Base-by-base conservation (phyloP, 2,888 invertebrate species). In the Diarsia brunnea region DNA sequence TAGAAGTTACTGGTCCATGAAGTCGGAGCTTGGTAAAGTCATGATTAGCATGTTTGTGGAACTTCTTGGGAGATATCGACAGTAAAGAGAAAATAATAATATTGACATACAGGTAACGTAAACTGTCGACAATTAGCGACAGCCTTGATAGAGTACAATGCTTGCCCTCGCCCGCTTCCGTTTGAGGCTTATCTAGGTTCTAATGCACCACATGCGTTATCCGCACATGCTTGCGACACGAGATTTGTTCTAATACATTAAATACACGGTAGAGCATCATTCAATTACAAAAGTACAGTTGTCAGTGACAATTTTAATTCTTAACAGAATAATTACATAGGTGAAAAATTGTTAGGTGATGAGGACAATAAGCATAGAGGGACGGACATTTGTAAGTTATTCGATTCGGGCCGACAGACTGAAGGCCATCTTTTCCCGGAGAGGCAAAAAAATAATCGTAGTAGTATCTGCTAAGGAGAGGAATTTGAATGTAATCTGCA, bases 161-260 rank as follows among this genome's bases (percentile, higher is more conserved):
- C 67, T 74, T 88, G 92, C 82, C 91, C 92, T 92, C 92, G 92
- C 79, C 51, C 65, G 87, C 89, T 92, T 93, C 93, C 93, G 92
- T 84, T 84, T 85, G 84, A 84, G 82, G 70, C 84, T 84, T 87
- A 84, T 77, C 86, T 87, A 81, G 82, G 87, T 86, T 87, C 78
- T 78, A 79, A 45, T 82, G 78, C 85, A 84, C 24, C 65, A 72
- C 71, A 84, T 75, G 75, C 63, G 72, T 66, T 60, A 65, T 58
- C n/a, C 65, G 70, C 55, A 70, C 73, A 60, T 69, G 68, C 73
- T 47, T 68, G 65, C 27, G 21, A 73, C 65, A 60, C 53, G 12
- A 81, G 68, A 77, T 81, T 77, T 47, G 24, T 64, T 55, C 58
- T 53, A 12, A 60, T 8, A 55, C n/a, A 10, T 61, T 47, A 68